Evolutionary conservation across 2,888 invertebrate genomes (phyloP).

Genomic region (Dynastes maya): DNA sequence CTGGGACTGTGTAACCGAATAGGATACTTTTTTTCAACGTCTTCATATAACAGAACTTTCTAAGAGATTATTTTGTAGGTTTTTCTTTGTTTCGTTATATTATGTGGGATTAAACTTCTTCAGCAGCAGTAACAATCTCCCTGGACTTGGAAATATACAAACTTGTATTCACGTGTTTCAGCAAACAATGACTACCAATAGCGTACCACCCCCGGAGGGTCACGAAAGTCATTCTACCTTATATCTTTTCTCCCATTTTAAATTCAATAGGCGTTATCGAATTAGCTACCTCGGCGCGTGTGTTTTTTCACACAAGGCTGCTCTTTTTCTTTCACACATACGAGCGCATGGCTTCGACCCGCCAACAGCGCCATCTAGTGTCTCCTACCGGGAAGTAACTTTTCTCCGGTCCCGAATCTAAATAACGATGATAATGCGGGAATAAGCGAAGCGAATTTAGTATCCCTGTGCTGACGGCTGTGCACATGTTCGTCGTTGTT

Average conservation of each 20-base stretch:
- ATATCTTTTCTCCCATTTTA: slow-evolving; percentile 13
- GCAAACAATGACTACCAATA: too few relatives aligned
- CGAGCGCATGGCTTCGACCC: not conserved
- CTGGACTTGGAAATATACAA: too few relatives aligned
- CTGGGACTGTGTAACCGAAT: too few relatives aligned
- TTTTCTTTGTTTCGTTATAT: too few relatives aligned
- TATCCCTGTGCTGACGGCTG: not conserved
- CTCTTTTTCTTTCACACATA: slow-evolving; percentile 4
- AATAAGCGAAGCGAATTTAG: slow-evolving; percentile 12
- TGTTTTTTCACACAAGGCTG: slow-evolving; percentile 4
- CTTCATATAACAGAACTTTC: too few relatives aligned
- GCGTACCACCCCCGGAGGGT: too few relatives aligned
- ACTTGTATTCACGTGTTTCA: too few relatives aligned
- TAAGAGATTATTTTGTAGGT: too few relatives aligned
- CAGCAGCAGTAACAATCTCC: too few relatives aligned
- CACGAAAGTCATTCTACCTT: not conserved
- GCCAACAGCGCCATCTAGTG: not conserved
- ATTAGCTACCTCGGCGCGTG: slow-evolving; percentile 10
- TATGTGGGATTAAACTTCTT: too few relatives aligned
- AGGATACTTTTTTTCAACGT: too few relatives aligned
- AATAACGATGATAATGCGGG: slow-evolving; percentile 16
- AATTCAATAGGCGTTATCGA: slow-evolving; percentile 24
- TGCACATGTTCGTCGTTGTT: too few relatives aligned
- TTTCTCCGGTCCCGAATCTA: not conserved
- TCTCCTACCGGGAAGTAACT: not conserved